Evolutionary conservation across 2,113 vertebrate species (phyloP).

Genomic region (Tupaia tana): DNA sequence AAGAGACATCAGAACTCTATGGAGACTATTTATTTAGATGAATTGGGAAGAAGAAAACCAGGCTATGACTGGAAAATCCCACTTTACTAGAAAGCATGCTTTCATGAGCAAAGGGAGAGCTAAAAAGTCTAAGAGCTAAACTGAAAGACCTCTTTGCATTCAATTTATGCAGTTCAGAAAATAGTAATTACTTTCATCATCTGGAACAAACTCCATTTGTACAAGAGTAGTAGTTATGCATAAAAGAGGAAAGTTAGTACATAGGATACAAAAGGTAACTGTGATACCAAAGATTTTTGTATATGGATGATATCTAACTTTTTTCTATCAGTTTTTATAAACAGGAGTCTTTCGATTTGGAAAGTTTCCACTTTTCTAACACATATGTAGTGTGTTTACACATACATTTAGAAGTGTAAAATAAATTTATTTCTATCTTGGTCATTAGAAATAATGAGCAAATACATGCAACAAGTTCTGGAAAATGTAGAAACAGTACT

Average conservation of each 20-base stretch:
- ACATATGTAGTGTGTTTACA: neutral
- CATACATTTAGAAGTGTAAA: neutral
- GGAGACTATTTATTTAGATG: neutral
- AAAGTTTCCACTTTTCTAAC: neutral
- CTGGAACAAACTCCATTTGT: neutral
- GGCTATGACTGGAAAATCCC: neutral
- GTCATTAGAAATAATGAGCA: neutral
- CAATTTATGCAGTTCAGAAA: neutral
- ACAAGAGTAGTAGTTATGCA: neutral
- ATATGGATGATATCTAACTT: neutral
- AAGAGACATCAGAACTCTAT: neutral
- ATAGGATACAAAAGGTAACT: neutral
- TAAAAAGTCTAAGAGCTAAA: neutral
- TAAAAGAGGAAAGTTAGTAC: neutral
- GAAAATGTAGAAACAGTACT: neutral
- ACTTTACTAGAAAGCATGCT: neutral
- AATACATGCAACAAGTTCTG: neutral
- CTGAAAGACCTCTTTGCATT: neutral
- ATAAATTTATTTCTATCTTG: neutral
- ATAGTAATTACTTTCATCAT: neutral
- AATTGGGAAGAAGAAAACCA: neutral
- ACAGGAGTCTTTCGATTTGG: neutral
- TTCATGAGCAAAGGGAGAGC: neutral
- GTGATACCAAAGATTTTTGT: neutral
- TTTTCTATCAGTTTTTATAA: conserved; percentile 6